These are phyloP conservation scores for Ciona savignyi DNA, from an alignment of 23 tunicate genomes.

Conservation along the genomic window DNA sequence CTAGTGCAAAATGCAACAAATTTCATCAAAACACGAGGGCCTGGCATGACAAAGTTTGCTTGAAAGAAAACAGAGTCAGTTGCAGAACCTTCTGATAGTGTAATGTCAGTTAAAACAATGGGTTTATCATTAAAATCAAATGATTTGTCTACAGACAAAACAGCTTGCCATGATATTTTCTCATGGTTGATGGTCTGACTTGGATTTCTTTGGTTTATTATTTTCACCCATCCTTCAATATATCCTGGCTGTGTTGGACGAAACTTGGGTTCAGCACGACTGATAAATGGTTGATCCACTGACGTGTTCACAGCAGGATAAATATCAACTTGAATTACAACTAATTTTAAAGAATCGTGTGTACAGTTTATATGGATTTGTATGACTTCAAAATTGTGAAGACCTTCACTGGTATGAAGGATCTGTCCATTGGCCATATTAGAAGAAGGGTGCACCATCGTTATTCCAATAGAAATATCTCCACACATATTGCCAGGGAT, in stretches of 20 bases:
- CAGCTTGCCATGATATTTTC: background rate
- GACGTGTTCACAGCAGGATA: background rate
- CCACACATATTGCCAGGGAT: background rate
- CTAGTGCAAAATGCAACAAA: background rate
- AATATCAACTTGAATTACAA: background rate
- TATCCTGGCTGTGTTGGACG: background rate
- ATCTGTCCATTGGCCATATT: background rate
- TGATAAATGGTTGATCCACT: background rate
- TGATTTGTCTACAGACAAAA: background rate
- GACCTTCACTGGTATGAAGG: background rate
- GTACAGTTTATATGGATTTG: background rate
- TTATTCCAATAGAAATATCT: background rate
- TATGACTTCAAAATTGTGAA: too few species aligned
- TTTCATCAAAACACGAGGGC: background rate
- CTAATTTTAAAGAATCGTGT: background rate
- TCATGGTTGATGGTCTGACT: background rate
- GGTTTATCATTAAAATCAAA: background rate
- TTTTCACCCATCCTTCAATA: background rate
- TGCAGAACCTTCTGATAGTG: background rate
- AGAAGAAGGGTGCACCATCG: background rate
- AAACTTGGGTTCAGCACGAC: background rate
- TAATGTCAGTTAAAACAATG: background rate
- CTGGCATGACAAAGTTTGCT: background rate
- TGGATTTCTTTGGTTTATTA: background rate
- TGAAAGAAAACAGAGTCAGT: background rate